Evolutionary conservation across 2,888 invertebrate genomes (phyloP).

Genomic region (Schizaphis graminum): DNA sequence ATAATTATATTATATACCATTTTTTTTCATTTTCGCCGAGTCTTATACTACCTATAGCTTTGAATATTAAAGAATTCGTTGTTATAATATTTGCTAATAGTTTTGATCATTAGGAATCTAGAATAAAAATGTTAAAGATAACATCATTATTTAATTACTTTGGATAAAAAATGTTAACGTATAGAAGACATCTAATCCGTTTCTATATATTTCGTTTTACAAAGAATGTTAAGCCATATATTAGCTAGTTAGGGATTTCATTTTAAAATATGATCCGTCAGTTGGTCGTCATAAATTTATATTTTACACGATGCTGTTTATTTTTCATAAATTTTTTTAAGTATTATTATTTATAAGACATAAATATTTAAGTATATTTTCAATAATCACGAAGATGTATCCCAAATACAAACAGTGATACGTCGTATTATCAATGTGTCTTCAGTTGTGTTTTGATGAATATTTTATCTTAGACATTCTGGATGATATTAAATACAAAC

Average conservation of each 20-base stretch:
- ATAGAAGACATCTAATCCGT: slow-evolving; percentile 23
- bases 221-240: background rate
- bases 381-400: background rate
- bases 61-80: background rate
- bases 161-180: slow-evolving; percentile 32
- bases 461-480: background rate
- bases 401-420: background rate
- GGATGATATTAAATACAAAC: background rate
- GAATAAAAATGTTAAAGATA: background rate
- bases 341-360: background rate
- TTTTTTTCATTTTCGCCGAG: background rate
- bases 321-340: background rate
- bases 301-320: background rate
- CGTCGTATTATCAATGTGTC: background rate
- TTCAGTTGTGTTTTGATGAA: background rate
- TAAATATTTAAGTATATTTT: background rate
- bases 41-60: background rate
- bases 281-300: background rate
- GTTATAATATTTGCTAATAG: slow-evolving; percentile 23
- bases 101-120: slow-evolving; percentile 39
- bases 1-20: background rate
- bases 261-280: slow-evolving; percentile 16
- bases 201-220: background rate
- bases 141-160: slow-evolving; percentile 24
- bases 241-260: background rate